These are phyloP conservation scores for Dioctria rufipes DNA, from an alignment of 2,888 invertebrate genomes.

Conservation along the genomic window DNA sequence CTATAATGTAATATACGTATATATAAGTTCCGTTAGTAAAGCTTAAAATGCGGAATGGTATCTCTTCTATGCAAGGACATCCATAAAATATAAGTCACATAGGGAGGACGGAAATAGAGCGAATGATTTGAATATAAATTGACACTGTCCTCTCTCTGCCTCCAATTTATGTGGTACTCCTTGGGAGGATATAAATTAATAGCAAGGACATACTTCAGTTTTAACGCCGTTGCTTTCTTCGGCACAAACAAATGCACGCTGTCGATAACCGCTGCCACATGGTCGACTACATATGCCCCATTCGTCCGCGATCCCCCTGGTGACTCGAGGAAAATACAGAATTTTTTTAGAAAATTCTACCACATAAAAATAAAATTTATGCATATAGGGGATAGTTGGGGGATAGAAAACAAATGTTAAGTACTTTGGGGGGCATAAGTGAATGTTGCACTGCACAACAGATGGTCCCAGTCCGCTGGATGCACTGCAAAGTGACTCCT, in stretches of 20 bases:
- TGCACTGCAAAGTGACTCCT: conserved; percentile 86
- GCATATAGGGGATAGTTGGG: conserved; percentile 3
- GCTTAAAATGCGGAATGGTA: conserved; percentile 19
- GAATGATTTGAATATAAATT: conserved; percentile 54
- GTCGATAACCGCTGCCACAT: conserved; percentile 89
- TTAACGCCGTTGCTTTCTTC: conserved; percentile 86
- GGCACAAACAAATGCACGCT: conserved; percentile 87
- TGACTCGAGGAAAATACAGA: conserved; percentile 45
- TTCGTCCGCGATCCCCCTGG: conserved; percentile 90
- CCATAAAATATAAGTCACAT: not conserved
- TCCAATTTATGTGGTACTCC: conserved; percentile 11
- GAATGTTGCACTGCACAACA: conserved; percentile 87
- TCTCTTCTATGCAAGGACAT: not conserved
- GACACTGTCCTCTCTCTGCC: conserved; percentile 38
- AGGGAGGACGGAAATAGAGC: conserved; percentile 9
- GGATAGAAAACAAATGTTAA: conserved; percentile 40
- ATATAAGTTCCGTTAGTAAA: conserved; percentile 41
- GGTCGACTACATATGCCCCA: conserved; percentile 91
- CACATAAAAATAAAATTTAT: conserved; percentile 34
- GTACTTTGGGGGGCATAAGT: conserved; percentile 89
- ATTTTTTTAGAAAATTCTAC: not conserved
- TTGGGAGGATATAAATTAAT: conserved; percentile 38
- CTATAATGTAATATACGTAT: conserved; percentile 71
- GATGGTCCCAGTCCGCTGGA: conserved; percentile 84
- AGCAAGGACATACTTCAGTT: conserved; percentile 75